Conservation (phyloP, 2,888 invertebrate genomes). For the Rotaria sp. region DNA sequence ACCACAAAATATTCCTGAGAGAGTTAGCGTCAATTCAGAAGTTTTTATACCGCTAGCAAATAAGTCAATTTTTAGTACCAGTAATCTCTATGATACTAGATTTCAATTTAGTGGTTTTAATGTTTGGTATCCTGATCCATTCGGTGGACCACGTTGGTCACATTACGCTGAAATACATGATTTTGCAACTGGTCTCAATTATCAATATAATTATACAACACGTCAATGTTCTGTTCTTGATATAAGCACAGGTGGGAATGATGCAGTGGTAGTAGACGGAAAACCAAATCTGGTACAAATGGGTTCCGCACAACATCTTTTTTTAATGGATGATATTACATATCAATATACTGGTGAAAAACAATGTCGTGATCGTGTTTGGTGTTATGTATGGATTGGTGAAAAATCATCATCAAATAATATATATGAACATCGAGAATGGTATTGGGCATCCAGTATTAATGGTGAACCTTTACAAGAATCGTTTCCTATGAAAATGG, state of each 20-base stretch:
- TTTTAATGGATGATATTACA: neutral
- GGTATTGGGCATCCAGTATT: neutral
- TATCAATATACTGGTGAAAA: slow-evolving; percentile 5
- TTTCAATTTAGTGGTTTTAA: neutral
- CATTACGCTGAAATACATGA: neutral
- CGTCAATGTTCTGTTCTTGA: neutral
- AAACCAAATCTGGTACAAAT: neutral
- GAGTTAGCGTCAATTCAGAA: neutral
- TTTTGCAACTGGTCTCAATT: neutral
- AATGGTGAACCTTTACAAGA: neutral
- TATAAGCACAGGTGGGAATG: neutral
- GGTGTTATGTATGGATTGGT: slow-evolving; percentile 16
- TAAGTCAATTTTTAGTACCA: neutral
- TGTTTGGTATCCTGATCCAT: neutral
- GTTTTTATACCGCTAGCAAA: neutral
- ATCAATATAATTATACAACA: neutral
- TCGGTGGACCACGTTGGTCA: neutral
- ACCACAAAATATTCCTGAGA: neutral
- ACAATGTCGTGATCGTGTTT: neutral
- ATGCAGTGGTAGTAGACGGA: neutral
- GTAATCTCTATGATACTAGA: neutral
- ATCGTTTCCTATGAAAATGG: neutral
- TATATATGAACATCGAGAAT: neutral
- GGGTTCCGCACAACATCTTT: neutral
- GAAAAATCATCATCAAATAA: neutral